Evolutionary conservation across 1,140 invertebrate species (phyloP), one percentile per base, ranked within the genome.

Genomic region (Listronotus oregonensis): DNA sequence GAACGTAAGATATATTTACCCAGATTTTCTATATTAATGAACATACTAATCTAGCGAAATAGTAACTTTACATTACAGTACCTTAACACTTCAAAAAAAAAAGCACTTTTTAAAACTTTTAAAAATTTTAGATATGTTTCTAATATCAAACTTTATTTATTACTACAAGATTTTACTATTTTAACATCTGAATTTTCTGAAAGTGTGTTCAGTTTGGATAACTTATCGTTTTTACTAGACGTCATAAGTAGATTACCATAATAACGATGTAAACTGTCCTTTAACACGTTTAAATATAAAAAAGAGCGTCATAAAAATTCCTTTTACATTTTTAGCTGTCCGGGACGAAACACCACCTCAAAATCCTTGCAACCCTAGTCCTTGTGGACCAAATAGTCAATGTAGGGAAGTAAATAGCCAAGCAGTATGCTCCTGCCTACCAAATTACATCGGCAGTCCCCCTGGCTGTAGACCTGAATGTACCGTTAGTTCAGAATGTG

Each of bases 391-490:
- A 8, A 92, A 91, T 78, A 91, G 90, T 76, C 86, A 87, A 73
- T 94, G 92, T 77, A 85, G 87, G 42, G 84, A 87, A 51, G 82
- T 86, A 59, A 87, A 90, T 51, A 84, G 85, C 58, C 87, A 89
- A 69, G 89, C 90, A 11, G 87, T 91, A 44, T 95, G 92, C 73
- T 87, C 89, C 32, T 95, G 93, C 76, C 84, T 90, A 70, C 86
- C 89, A 59, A 85, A 90, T 66, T 93, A 91, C 77, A 83, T 91
- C 59, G 92, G 92, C 44, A 87, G 84, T 70, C 90, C 92, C 14
- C 91, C 89, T 49, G 86, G 85, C 70, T 94, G 92, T 80, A 82
- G 87, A 57, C 91, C 91, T 3, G 91, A 94, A 79, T 93, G 91
- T 79, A 85, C 90, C 8, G 84, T 91, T 15, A 92, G 89, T 79